Evolutionary conservation across 2,113 vertebrate genomes (phyloP), one percentile per base, ranked within the genome.

Genomic region (Apaloderma vittatum): DNA sequence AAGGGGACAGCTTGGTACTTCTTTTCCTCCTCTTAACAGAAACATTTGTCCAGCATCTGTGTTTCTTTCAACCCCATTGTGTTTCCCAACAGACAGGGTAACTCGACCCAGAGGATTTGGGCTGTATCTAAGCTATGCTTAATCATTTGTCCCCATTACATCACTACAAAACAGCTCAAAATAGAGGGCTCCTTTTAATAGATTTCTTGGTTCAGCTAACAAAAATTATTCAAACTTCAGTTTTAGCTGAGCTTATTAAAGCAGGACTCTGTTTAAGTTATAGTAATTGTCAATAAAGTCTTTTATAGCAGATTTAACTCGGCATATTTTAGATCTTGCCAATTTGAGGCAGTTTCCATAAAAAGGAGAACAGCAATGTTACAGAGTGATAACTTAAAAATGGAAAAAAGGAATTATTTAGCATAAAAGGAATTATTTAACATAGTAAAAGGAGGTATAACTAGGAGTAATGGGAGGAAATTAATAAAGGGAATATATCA

Each of bases 351-450:
- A 70, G 80, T 96, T 97, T 82, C 82, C 79, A 94, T 88, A 96
- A 96, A 95, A 97, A 94, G 45, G 71, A 93, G 86, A 93, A 92
- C 71, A 74, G 95, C 82, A 87, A 88, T n/a, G 68, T 93, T 97
- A 95, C 74, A 89, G 88, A 86, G 88, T 83, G 83, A 94, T 93
- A 96, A 97, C 66, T 92, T 61, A 94, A 90, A 97, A 95, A 95
- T 87, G 78, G 87, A 92, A 86, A 93, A 94, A 96, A 93, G 55
- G 91, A 96, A 96, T 97, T 95, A 95, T 96, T 97, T 95, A 97
- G 90, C 87, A 95, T 95, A 94, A 94, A 95, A 97, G 70, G 95
- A 95, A 96, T 97, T 96, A 97, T 97, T 97, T 97, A 97, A 71
- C 83, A 93, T 94, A 96, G 87, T 94, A 95, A 96, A 94, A 96